Evolutionary conservation across 2,113 vertebrate species (phyloP).

Genomic region (Symphodus melops): DNA sequence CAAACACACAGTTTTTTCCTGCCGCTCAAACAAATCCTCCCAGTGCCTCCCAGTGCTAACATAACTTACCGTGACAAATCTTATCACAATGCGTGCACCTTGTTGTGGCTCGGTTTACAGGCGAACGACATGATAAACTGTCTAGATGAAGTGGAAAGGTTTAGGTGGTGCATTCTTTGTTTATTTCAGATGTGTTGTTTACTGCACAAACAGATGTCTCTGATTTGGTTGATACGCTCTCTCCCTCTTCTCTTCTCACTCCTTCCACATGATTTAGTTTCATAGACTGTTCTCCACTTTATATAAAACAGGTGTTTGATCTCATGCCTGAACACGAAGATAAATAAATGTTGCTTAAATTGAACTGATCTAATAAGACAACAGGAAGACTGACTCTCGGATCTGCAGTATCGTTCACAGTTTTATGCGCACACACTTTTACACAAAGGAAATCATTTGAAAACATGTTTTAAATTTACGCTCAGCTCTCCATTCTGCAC

Average conservation of each 20-base stretch:
- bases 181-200: slow-evolving; percentile 57
- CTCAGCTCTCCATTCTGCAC: too few species aligned
- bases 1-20: too few species aligned
- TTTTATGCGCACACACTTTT: not conserved
- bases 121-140: not conserved
- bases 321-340: slow-evolving; percentile 20
- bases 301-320: slow-evolving; percentile 69
- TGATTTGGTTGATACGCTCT: slow-evolving; percentile 36
- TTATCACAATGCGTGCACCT: not conserved
- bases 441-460: not conserved
- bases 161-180: slow-evolving; percentile 35
- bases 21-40: not conserved
- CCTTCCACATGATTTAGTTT: slow-evolving; percentile 26
- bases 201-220: slow-evolving; percentile 59
- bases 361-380: slow-evolving; percentile 11
- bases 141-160: slow-evolving; percentile 14
- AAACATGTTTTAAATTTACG: too few species aligned
- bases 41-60: slow-evolving; percentile 6
- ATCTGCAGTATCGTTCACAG: not conserved
- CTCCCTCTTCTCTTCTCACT: slow-evolving; percentile 17
- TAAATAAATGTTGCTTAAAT: slow-evolving; percentile 34
- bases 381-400: too few species aligned
- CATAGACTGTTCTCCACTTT: slow-evolving; percentile 8
- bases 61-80: too few species aligned
- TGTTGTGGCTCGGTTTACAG: not conserved